Evolutionary conservation across 2,113 vertebrate genomes (phyloP).

Genomic region (Crotalus horridus): DNA sequence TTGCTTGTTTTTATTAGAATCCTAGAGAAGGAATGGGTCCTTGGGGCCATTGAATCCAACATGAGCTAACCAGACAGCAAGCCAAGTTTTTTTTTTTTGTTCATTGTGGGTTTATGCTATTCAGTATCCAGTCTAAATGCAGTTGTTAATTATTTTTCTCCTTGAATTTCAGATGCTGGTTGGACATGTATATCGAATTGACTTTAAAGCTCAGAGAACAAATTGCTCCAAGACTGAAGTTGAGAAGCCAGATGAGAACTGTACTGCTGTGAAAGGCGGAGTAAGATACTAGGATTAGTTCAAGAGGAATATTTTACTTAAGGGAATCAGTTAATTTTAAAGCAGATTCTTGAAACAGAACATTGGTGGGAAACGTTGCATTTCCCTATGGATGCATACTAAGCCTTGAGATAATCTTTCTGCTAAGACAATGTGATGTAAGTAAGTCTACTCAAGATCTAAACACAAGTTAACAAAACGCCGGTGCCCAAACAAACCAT

Average conservation of each 20-base stretch:
- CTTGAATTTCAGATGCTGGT: constrained; percentile 73
- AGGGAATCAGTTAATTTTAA: background rate
- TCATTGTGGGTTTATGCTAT: background rate
- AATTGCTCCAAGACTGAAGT: constrained; percentile 78
- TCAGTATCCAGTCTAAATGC: background rate
- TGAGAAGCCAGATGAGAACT: constrained; percentile 56
- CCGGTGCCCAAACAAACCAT: background rate
- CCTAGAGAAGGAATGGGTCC: background rate
- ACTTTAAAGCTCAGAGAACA: constrained; percentile 61
- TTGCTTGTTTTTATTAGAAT: background rate
- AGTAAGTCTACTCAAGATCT: background rate
- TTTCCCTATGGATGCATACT: background rate
- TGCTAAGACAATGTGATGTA: background rate
- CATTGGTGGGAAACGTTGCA: background rate
- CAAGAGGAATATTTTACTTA: background rate
- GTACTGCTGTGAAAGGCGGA: background rate
- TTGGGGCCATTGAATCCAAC: background rate
- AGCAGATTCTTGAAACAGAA: background rate
- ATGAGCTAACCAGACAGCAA: background rate
- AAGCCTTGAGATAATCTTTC: background rate
- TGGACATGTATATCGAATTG: constrained; percentile 63
- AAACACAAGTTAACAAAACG: background rate
- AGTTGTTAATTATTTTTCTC: constrained; percentile 34
- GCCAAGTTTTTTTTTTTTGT: background rate
- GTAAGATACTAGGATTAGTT: background rate